Base-by-base conservation (phyloP, 2,797 vertebrate genomes). In the Amniataba percoides region DNA sequence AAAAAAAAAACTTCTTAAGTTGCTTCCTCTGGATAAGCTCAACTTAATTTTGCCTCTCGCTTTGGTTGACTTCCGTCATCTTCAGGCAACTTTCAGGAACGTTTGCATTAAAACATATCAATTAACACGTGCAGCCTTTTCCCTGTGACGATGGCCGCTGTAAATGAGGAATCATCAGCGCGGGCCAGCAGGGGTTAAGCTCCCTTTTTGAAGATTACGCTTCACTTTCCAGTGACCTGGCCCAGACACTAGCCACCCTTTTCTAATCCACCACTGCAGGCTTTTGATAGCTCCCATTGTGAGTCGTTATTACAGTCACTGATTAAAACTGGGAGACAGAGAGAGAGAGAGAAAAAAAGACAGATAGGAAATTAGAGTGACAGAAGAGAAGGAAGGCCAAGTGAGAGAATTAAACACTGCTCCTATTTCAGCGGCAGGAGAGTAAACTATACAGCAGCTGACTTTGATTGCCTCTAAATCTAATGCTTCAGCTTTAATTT, bases 191-290 rank as follows among this genome's bases (percentile, higher is more conserved):
- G 77, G 84, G 85, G 87, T 91, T 92, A 93, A 93, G 83, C 85
- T 87, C 57, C 70, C 81, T 81, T 88, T 93, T 91, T 92, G 84
- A 92, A 91, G 91, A 92, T 93, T 91, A 92, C 51, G 77, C 74
- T 76, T 89, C 62, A 67, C 71, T 93, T 91, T 90, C 80, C 78
- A 79, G 83, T 60, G 56, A 74, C 77, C 76, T 31, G 77, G 80
- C 73, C 84, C 84, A 85, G 82, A 91, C 82, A 84, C 83, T 82
- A 89, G 80, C 64, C 71, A 65, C 71, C 85, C 77, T 74, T 80
- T 66, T 71, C 85, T 93, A 94, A 94, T 93, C 92, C 88, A 84
- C 69, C 58, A 57, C 86, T 88, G 84, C 71, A 83, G 79, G 80
- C 77, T 83, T 92, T 83, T 88, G 88, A 94, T 88, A 90, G 86